Evolutionary conservation across 2,113 vertebrate genomes (phyloP), one percentile per base, ranked within the genome.

Genomic region (Peromyscus polionotus): DNA sequence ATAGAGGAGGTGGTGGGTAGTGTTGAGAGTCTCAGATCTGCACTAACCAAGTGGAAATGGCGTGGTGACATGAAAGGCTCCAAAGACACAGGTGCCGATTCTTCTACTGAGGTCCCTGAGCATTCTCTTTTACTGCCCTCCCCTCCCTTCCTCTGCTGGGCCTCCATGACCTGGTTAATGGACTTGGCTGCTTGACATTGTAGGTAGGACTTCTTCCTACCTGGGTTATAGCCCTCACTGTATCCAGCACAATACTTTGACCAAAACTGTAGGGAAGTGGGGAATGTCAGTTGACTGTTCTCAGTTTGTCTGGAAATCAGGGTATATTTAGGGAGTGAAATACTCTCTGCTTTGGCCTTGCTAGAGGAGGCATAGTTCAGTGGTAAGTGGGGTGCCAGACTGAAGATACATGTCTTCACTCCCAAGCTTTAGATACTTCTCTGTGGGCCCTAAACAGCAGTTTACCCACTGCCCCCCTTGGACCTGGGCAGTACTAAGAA

Each of bases 21-120:
- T 19, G 5, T 3, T 2, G 24, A 20, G 8, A 26, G 12, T 68
- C 39, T 24, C 10, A 8, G 51, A 70, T 70, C 20, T 57, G 2
- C 48, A 28, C n/a, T 31, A 28, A 0, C 14, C 0, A 28, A 57
- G n/a, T 9, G 42, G 54, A 36, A n/a, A 33, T 33, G 45, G 24
- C 31, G 4, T 2, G 31, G n/a, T 3, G 22, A 20, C 16, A 1
- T 4, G 22, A 31, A n/a, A 48, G 61, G n/a, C 4, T 28, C 89
- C 5, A 0, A 9, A 54, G 22, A 5, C 7, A 24, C 0, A 0
- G 42, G 4, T 31, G 61, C 54, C 36, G 1, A 61, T 67, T 19
- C 26, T 33, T 14, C 26, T 7, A 3, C 33, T 3, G 3, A 13
- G 39, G 7, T 31, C 9, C 73, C 20, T 75, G 39, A 42, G n/a